Evolutionary conservation across 2,888 invertebrate genomes (phyloP), one percentile per base, ranked within the genome.

Genomic region (Drosophila histrio): DNA sequence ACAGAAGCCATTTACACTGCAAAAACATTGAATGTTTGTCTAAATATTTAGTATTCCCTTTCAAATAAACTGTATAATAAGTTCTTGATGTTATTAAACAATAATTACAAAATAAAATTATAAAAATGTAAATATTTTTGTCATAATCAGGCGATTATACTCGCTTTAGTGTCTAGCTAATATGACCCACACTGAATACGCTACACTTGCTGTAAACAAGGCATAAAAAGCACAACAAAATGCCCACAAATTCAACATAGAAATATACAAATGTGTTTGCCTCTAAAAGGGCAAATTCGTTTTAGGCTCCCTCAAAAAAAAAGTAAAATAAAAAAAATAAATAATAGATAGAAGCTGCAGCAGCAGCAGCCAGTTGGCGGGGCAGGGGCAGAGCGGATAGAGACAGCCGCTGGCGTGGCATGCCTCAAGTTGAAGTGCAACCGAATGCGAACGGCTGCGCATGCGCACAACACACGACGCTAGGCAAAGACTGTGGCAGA

Each of bases 381-480:
- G 50, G 56, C 54, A 62, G 11, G 44, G 26, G 9, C 15, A 22
- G 50, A 26, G 50, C 32, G 30, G 39, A 17, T 49, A 65, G 36
- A 47, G 58, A 61, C 60, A 66, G 74, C 61, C 77, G 67, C 39
- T 71, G 78, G 71, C 74, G 63, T 77, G 67, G 77, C 77, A 71
- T 73, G 76, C 64, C 80, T 76, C 80, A 86, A 78, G 80, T 83
- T 83, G 86, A 86, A 86, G 83, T 83, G 80, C 83, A 74, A 72
- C 78, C 78, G 69, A 86, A 76, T 76, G 60, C 53, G 64, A 65
- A 59, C 65, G 77, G 70, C 66, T 81, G 87, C 79, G 79, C 87
- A 86, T 79, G 87, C 87, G 87, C 84, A 84, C 59, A 67, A 68
- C 77, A 66, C 79, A 66, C 59, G 71, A 74, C 59, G 30, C 62